Conservation (phyloP, 2,888 invertebrate genomes). For the Antheraea assamensis region DNA sequence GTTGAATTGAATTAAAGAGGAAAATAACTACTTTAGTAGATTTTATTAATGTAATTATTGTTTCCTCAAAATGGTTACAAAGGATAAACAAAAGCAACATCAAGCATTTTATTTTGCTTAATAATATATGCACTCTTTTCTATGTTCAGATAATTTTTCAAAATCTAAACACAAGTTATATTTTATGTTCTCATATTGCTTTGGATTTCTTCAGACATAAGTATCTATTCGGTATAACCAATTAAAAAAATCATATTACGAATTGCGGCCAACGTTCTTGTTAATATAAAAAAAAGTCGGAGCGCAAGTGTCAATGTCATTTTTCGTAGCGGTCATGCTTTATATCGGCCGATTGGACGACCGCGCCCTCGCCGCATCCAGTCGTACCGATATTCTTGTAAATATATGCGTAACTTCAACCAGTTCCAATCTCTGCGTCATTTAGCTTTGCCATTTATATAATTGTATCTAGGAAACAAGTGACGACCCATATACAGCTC, state of each 20-base stretch:
- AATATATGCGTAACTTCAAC: conserved; percentile 33
- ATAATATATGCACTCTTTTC: too few species aligned
- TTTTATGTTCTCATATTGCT: too few species aligned
- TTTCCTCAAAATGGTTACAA: too few species aligned
- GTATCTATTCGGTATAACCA: background rate
- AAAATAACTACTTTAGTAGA: too few species aligned
- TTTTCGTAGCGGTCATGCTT: conserved; percentile 36
- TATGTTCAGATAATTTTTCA: too few species aligned
- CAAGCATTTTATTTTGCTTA: too few species aligned
- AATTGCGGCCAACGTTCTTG: background rate
- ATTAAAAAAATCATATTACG: background rate
- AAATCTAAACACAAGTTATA: too few species aligned
- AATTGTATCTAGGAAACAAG: conserved; percentile 24
- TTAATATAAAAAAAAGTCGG: background rate
- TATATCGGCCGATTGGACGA: conserved; percentile 36
- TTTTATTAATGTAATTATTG: too few species aligned
- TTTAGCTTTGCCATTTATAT: conserved; percentile 37
- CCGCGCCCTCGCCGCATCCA: conserved; percentile 51
- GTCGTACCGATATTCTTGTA: conserved; percentile 32
- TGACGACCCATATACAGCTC: conserved; percentile 21
- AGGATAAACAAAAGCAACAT: too few species aligned
- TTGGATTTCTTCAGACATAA: background rate
- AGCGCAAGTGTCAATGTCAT: conserved; percentile 3
- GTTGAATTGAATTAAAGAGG: too few species aligned
- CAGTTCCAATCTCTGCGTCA: conserved; percentile 50